Evolutionary conservation across 2,888 invertebrate genomes (phyloP), one percentile per base, ranked within the genome.

Genomic region (Latrodectus hesperus): DNA sequence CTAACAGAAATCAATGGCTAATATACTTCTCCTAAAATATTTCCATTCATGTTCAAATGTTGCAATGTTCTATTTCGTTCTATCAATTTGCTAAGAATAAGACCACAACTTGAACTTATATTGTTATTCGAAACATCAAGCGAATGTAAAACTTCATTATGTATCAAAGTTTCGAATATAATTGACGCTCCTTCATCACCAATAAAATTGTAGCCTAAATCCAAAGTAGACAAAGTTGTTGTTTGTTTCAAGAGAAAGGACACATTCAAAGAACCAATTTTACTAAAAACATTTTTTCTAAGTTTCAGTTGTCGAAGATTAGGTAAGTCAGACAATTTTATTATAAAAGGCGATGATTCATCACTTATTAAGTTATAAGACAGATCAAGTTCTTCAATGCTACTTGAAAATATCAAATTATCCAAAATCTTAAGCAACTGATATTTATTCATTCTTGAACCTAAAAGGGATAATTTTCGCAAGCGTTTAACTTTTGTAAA

Each of bases 21-120:
- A 16, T 67, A 72, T 87, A 82, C 87, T 68, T 82, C 55, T 68
- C 78, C 82, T 16, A 87, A 65, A 8, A n/a, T 26, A 77, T 87
- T 87, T 78, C 82, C 87, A 49, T 73, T 26, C 3, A 87, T 12
- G 52, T 78, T 82, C 52, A 87, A 64, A 70, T 14, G 68, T 5
- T 73, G 12, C 64, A 87, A 78, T 53, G 16, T 64, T 9, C 12
- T 16, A 51, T 82, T 82, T 11, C 16, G 26, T 51, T 38, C n/a
- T 5, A 87, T 10, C 22, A 83, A 52, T n/a, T 26, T 64, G 52
- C 73, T 55, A 64, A 87, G 38, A 16, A 26, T 16, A n/a, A 17
- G 12, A n/a, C 22, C 60, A 38, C 76, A 68, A 53, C 74, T 26
- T 6, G 52, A 22, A 22, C 26, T 51, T 8, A 87, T 60, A 49